Evolutionary conservation across 2,113 vertebrate species (phyloP), one percentile per base, ranked within the genome.

Genomic region (Polyodon spathula): DNA sequence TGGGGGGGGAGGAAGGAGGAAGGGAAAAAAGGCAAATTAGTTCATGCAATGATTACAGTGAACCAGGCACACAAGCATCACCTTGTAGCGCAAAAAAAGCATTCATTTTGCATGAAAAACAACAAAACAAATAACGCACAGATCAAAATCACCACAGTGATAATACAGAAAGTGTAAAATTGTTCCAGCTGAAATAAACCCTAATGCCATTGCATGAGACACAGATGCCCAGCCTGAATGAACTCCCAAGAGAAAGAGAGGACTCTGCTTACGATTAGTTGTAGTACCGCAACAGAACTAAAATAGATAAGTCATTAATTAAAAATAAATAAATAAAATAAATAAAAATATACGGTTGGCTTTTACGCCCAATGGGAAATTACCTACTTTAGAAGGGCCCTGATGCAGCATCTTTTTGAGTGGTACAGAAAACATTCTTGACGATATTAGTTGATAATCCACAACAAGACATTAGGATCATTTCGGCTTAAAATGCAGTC

Each of bases 41-140:
- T 88, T 70, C 86, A 89, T 89, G 87, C 86, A 85, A 86, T 88
- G 86, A 83, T 85, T 81, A 87, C 75, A 72, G 68, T 84, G 80
- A 78, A 80, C 71, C 75, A 54, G n/a, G n/a, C 51, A 84, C 72
- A 84, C 72, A 79, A 80, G 73, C 76, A 64, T 78, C 66, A 76
- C 72, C 75, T 40, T 73, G 59, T 38, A 59, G 68, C 64, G 72
- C 74, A 65, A 76, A 76, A 68, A 56, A 68, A 59, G 61, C 17
- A 58, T n/a, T n/a, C n/a, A n/a, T n/a, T n/a, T n/a, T n/a, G 27
- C 27, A 58, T 63, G 10, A 57, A 71, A 67, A 15, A 58, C 43
- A 63, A 57, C 62, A 66, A 48, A 65, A 37, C 42, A 68, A 73
- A 65, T 73, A 60, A 58, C 64, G 73, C 75, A 75, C 63, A 69